Base-by-base conservation (phyloP, 2,797 vertebrate genomes). In the Spinus pinus region DNA sequence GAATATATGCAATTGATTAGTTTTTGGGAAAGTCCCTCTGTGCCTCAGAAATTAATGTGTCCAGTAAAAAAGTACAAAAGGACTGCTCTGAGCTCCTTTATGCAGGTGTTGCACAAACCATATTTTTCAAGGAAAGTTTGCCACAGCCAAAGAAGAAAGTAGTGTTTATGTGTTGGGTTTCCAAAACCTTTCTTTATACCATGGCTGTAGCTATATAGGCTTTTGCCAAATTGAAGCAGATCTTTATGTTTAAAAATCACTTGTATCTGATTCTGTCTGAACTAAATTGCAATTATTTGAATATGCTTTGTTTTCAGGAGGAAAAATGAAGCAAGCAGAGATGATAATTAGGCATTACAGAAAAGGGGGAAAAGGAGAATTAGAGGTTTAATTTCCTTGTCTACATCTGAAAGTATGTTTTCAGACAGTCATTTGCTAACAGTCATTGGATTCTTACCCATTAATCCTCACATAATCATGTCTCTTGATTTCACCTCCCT, bases 1-100 rank as follows among this genome's bases (percentile, higher is more conserved):
- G 33, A 42, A 44, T 73, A 41, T 60, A 28, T 31, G 3, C 0
- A 1, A 85, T 11, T n/a, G 30, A 72, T 19, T 19, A 4, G 0
- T 17, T 83, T 92, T 79, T 50, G 54, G 18, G 24, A 60, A 85
- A 71, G 37, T 88, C 49, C 8, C 15, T 92, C 18, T 18, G 49
- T 83, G 17, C 42, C n/a, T 74, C 60, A 66, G 51, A 91, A 91
- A 51, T 47, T 69, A 66, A 35, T 39, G 31, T 60, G 37, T 49
- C 51, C 18, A 51, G 49, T 58, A 39, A 15, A 42, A 51, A 82
- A 72, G 18, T 35, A 72, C 14, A 39, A 77, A 88, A 33, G 25
- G 5, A 21, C 21, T 25, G 7, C 28, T 69, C 9, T 47, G 31
- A 79, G 14, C 12, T 89, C 24, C 42, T 39, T 83, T 57, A 21